Evolutionary conservation across 2,888 invertebrate genomes (phyloP).

Genomic region (Operophtera brumata): DNA sequence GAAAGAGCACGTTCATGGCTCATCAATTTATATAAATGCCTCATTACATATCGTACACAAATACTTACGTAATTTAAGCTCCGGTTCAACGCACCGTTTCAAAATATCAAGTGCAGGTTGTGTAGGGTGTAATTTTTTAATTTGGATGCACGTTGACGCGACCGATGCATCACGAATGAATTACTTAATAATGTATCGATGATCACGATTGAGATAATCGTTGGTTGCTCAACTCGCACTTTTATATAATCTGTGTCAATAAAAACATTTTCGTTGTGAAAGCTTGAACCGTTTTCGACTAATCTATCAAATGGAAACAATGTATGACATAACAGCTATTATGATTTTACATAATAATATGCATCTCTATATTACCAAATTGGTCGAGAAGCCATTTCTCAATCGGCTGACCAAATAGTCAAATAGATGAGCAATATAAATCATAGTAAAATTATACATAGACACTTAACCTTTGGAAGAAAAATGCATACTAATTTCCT

Average conservation of each 20-base stretch:
- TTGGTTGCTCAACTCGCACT: constrained; percentile 23
- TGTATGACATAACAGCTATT: constrained; percentile 26
- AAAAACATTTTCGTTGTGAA: constrained; percentile 26
- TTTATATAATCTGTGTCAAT: constrained; percentile 4
- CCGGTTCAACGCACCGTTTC: constrained; percentile 58
- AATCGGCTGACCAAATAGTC: constrained; percentile 18
- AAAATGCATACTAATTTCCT: constrained; percentile 8
- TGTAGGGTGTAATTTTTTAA: constrained; percentile 58
- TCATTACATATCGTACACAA: constrained; percentile 62
- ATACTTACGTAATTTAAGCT: constrained; percentile 42
- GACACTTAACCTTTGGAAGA: constrained; percentile 10
- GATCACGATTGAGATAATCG: constrained; percentile 34
- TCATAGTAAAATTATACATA: constrained; percentile 18
- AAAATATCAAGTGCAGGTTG: constrained; percentile 41
- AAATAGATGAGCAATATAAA: constrained; percentile 19
- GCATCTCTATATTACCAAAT: constrained; percentile 42
- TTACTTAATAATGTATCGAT: constrained; percentile 41
- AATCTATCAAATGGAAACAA: constrained; percentile 28
- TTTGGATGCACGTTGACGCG: constrained; percentile 45
- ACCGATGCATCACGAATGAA: constrained; percentile 35
- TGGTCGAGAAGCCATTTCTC: constrained; percentile 37
- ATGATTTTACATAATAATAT: constrained; percentile 29
- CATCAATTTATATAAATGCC: constrained; percentile 67
- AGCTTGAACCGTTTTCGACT: constrained; percentile 23
- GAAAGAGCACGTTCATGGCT: constrained; percentile 41